Base-by-base conservation (phyloP, 2,888 invertebrate genomes). In the Agapostemon virescens region DNA sequence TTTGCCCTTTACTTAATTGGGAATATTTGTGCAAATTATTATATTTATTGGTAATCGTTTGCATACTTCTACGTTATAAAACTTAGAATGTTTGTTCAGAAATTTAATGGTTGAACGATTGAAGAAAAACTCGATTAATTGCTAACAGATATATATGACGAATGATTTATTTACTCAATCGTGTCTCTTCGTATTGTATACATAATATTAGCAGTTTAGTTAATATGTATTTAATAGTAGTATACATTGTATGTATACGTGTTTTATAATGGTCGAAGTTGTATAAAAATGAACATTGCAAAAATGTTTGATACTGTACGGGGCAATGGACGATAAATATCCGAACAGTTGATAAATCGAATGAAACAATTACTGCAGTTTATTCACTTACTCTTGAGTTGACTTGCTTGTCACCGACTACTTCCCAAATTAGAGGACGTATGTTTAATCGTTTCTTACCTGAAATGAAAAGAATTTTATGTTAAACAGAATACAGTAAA, bases 361-460 rank as follows among this genome's bases (percentile, higher is more conserved):
- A 45, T n/a, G 45, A 45, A 45, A 20, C n/a, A 49, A 49, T 49
- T n/a, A 49, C n/a, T 55, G 20, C 4, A 26, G 13, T 61, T 20
- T 9, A 36, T 63, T 36, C 33, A 36, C 63, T 63, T 33, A 63
- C 63, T 63, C n/a, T n/a, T 36, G 1, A 33, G 36, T 1, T 63
- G 33, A 11, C 49, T n/a, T 4, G 49, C n/a, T 49, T 26, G 23
- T 58, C n/a, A 20, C 15, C 26, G 13, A 15, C n/a, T 49, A 49
- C 11, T 49, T 40, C 11, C 40, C 58, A 30, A 58, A 40, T 5
- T 26, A 68, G 15, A 52, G 3, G 26, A 36, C 23, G 17, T 40
- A 70, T 30, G 38, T 42, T 26, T 45, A 40, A 30, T 9, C 23
- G 26, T 40, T 58, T 30, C 70, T 70, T 70, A 70, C 70, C 70